Evolutionary conservation across 1,140 invertebrate species (phyloP), one percentile per base, ranked within the genome.

Genomic region (Eriosoma lanigerum): DNA sequence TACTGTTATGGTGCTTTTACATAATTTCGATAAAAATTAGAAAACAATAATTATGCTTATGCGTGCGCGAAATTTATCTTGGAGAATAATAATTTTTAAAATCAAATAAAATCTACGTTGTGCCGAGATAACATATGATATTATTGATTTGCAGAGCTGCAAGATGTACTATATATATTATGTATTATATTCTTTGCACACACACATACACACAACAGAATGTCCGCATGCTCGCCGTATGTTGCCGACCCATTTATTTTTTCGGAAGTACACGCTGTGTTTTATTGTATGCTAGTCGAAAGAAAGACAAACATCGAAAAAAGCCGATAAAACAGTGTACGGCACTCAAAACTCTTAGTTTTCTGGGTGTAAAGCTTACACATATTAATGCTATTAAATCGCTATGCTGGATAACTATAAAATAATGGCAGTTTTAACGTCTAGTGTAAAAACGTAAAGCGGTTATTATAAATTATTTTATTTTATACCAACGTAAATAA

Each of bases 231-330:
- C 44, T n/a, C 26, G 26, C 56, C 75, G 17, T 46, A 26, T 60
- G 38, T 76, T 17, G 56, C 73, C 73, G 9, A 76, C 56, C 56
- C 56, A 76, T 76, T 60, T 76, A 60, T 26, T 50, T 70, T 50
- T 50, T 70, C 26, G 15, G 3, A 17, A 70, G 46, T 70, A 19
- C 46, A 50, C 68, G 8, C 12, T 70, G 46, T 26, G 64, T 70
- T 48, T 19, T 17, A 10, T 26, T 52, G 48, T 50, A 8, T 52
- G 15, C 3, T 17, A 48, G 48, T 52, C 17, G 17, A 72, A 54
- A n/a, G 12, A 66, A 21, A 66, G 1, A 72, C 17, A 52, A 52
- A 52, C 29, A 52, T 52, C 26, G 48, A 50, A 72, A 26, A 17
- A 50, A 50, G 15, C 46, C 24, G 26, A 60, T 32, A 19, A 62